phyloP scores from a whole-genome alignment of 2,113 vertebrate species.

The Hiodon alosoides region DNA sequence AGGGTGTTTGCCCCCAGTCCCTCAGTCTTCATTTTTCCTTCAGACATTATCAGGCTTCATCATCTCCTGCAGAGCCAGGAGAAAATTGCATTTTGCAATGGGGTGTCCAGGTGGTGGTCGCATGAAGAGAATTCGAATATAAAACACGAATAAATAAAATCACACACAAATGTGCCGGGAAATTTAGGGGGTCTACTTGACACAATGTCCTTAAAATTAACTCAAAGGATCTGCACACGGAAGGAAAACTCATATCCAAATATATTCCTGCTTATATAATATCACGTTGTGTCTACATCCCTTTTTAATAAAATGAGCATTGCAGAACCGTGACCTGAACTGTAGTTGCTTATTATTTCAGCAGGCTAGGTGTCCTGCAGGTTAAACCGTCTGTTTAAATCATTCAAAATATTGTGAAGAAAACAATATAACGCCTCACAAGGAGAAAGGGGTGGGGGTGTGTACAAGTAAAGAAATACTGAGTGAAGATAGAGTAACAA shows the following conservation, averaged over 20 bases:
- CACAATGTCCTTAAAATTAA: constrained; percentile 67
- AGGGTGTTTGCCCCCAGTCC: constrained; percentile 63
- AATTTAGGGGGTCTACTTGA: constrained; percentile 68
- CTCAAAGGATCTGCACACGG: too few species aligned
- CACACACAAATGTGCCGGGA: constrained; percentile 69
- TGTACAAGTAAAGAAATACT: too few species aligned
- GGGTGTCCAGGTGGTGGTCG: constrained; percentile 57
- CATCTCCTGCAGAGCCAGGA: constrained; percentile 64
- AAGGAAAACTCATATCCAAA: not conserved
- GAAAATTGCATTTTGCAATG: constrained; percentile 70
- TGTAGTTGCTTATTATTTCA: too few species aligned
- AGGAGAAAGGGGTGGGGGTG: too few species aligned
- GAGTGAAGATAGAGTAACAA: too few species aligned
- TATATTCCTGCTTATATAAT: not conserved
- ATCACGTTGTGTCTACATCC: too few species aligned
- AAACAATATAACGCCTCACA: too few species aligned
- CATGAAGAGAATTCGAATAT: constrained; percentile 67
- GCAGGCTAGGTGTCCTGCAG: too few species aligned
- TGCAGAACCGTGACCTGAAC: too few species aligned
- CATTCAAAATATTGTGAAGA: too few species aligned
- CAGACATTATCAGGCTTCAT: constrained; percentile 69
- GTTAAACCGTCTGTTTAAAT: too few species aligned
- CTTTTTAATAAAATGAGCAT: too few species aligned
- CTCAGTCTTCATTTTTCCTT: constrained; percentile 66
- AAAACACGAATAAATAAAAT: constrained; percentile 74